Conservation (phyloP, 2,113 vertebrate genomes). For the Cathartes aura region DNA sequence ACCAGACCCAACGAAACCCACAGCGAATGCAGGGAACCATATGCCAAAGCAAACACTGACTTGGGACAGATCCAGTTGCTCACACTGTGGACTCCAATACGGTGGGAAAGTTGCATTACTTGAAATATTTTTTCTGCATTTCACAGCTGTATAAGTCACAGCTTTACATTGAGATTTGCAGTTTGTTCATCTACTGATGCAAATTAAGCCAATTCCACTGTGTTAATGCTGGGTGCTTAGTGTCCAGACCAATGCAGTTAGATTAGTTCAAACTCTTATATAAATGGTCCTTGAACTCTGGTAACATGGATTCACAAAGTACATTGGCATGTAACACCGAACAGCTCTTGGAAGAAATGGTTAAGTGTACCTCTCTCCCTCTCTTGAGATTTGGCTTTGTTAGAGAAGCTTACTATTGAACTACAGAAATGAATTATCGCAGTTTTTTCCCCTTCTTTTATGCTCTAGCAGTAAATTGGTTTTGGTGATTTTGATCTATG, state of each 20-base stretch:
- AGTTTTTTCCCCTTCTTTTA: background rate
- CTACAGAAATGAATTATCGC: background rate
- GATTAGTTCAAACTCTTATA: background rate
- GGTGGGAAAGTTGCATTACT: background rate
- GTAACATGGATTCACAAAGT: background rate
- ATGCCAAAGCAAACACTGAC: background rate
- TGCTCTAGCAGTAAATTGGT: background rate
- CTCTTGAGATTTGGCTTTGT: background rate
- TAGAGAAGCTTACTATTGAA: background rate
- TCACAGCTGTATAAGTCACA: background rate
- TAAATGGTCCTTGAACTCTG: background rate
- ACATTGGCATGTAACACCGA: background rate
- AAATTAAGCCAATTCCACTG: background rate
- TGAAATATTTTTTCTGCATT: background rate
- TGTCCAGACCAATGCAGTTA: background rate
- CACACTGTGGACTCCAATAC: background rate
- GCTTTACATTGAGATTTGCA: background rate
- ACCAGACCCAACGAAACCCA: background rate
- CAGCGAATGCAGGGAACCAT: background rate
- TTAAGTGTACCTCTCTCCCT: background rate
- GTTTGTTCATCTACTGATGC: background rate
- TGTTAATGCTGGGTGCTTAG: background rate
- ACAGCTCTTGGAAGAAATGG: background rate
- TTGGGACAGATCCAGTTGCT: background rate
- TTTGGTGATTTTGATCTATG: conserved; percentile 44